Evolutionary conservation across 2,113 vertebrate species (phyloP).

Genomic region (Syngnathus floridae): DNA sequence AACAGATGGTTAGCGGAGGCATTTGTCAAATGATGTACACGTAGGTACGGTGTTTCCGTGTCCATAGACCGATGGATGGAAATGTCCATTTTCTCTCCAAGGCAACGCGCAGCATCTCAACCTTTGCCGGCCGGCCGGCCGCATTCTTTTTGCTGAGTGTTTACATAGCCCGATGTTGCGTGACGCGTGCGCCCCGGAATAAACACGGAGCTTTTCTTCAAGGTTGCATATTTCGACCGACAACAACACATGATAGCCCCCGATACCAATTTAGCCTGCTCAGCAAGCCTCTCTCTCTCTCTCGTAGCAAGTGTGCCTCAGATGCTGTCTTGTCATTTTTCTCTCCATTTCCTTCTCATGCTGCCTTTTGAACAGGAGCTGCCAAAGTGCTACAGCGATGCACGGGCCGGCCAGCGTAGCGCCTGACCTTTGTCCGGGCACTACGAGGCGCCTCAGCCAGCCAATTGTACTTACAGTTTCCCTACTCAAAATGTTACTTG

Average conservation of each 20-base stretch:
- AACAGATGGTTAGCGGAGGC: slow-evolving; percentile 2
- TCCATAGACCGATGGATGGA: too few species aligned
- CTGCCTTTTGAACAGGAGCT: too few species aligned
- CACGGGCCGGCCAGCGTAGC: too few species aligned
- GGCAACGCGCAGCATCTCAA: background rate
- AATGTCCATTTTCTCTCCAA: background rate
- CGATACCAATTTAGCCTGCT: background rate
- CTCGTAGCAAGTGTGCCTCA: background rate
- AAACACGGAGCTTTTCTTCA: background rate
- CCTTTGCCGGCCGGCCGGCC: too few species aligned
- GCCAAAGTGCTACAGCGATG: too few species aligned
- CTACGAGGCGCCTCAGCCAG: too few species aligned
- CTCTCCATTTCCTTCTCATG: too few species aligned
- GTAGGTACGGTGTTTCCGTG: too few species aligned
- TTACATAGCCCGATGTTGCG: background rate
- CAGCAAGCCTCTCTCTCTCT: background rate
- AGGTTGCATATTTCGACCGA: background rate
- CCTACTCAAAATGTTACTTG: too few species aligned
- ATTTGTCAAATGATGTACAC: background rate
- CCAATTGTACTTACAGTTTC: too few species aligned
- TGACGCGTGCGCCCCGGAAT: background rate
- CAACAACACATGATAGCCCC: background rate
- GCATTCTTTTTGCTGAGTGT: background rate
- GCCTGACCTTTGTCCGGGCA: too few species aligned
- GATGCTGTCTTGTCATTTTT: too few species aligned